Evolutionary conservation across 2,888 invertebrate genomes (phyloP).

Genomic region (Limnephilus lunatus): DNA sequence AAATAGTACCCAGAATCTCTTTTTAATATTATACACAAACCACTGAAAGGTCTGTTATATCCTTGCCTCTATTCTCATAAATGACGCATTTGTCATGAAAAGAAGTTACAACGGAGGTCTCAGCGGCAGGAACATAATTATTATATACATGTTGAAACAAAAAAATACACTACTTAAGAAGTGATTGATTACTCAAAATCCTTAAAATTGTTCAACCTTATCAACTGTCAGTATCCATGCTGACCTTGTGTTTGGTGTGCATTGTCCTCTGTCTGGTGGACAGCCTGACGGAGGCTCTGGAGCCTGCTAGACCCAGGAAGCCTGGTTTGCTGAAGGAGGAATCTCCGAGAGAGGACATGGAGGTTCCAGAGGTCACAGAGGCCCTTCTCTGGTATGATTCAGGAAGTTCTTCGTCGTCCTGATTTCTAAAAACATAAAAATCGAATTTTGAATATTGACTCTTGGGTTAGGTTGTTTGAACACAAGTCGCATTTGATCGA

Average conservation of each 20-base stretch:
- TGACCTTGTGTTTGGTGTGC: slow-evolving; percentile 48
- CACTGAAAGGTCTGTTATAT: not conserved
- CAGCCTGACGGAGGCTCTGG: slow-evolving; percentile 71
- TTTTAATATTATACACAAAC: not conserved
- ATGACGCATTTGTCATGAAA: not conserved
- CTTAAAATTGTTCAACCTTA: not conserved
- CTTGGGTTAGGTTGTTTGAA: not conserved
- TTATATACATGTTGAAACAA: not conserved
- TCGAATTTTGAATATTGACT: not conserved
- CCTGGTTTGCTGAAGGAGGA: slow-evolving; percentile 71
- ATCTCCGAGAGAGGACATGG: slow-evolving; percentile 66
- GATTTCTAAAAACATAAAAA: slow-evolving; percentile 25
- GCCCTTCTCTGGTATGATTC: slow-evolving; percentile 70
- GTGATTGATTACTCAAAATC: not conserved
- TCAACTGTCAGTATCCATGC: slow-evolving; percentile 54
- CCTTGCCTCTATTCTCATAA: not conserved
- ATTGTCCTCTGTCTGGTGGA: slow-evolving; percentile 70
- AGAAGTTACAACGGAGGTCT: not conserved
- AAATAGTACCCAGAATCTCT: not conserved
- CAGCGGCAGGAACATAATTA: not conserved
- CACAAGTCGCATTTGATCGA: not conserved
- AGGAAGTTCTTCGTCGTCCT: slow-evolving; percentile 67
- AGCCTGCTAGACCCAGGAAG: slow-evolving; percentile 67
- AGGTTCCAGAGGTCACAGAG: slow-evolving; percentile 67
- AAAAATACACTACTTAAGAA: not conserved